A percentile compares a stretch with the other conserved stretches of the same genome.
Evolutionary conservation across 2,113 vertebrate species (phyloP).

Genomic region (Bungarus multicinctus): DNA sequence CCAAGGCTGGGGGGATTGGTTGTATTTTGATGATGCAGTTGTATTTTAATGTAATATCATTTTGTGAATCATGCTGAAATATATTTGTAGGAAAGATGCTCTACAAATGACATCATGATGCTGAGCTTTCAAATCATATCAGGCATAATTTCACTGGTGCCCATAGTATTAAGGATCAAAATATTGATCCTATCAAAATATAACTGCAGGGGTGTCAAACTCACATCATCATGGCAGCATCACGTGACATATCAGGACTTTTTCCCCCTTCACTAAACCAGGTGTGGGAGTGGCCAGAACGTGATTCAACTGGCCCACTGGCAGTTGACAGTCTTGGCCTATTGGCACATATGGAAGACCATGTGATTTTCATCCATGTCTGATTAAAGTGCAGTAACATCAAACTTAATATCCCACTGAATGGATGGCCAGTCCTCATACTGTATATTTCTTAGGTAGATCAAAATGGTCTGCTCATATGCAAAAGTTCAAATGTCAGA

Average conservation of each 20-base stretch:
- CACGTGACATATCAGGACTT: too few relatives aligned
- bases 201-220: too few relatives aligned
- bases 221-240: too few relatives aligned
- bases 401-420: background rate
- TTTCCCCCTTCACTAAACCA: too few relatives aligned
- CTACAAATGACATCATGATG: background rate
- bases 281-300: too few relatives aligned
- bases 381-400: background rate
- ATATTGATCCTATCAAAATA: too few relatives aligned
- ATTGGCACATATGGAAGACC: background rate
- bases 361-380: background rate
- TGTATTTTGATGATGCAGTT: background rate
- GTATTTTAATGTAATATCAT: background rate
- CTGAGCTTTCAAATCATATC: background rate
- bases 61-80: background rate
- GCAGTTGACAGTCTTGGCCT: background rate
- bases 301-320: too few relatives aligned
- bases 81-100: background rate
- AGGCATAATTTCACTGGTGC: background rate
- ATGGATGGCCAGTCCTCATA: background rate
- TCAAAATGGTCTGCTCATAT: background rate
- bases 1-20: background rate
- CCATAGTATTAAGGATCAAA: background rate
- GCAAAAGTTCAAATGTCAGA: background rate
- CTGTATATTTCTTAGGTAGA: background rate